Percentiles rank a stretch among this genome's conserved stretches.
Conservation (phyloP, 2,797 vertebrate species). For the Todus mexicanus region DNA sequence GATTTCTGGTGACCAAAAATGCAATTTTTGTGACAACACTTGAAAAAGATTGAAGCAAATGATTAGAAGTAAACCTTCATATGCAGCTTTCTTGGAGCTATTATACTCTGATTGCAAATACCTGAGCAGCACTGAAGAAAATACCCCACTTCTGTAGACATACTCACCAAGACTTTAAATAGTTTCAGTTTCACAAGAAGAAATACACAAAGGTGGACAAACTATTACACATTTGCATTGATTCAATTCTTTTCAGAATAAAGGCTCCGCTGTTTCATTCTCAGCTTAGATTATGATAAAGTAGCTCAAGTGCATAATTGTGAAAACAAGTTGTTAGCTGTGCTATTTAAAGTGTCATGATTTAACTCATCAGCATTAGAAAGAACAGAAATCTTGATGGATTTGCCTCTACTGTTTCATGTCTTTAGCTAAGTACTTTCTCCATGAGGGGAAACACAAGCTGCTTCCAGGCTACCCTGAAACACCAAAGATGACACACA, state of each 20-base stretch:
- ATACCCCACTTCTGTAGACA: not conserved
- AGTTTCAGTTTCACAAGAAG: not conserved
- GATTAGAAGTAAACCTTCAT: not conserved
- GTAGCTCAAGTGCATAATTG: not conserved
- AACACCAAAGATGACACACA: not conserved
- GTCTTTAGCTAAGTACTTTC: not conserved
- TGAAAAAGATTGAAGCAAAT: too few species aligned
- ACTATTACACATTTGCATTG: not conserved
- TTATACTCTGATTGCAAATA: not conserved
- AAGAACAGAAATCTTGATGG: not conserved
- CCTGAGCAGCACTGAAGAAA: not conserved
- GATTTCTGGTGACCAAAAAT: not conserved
- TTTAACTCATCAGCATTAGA: not conserved
- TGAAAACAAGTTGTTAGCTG: not conserved
- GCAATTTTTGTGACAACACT: not conserved
- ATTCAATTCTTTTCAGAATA: not conserved
- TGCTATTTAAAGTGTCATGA: not conserved
- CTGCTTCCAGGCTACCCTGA: not conserved
- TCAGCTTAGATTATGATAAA: not conserved
- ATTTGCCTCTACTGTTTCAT: not conserved
- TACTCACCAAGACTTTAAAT: not conserved
- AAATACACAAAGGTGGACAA: not conserved
- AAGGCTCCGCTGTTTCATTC: not conserved
- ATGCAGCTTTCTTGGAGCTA: not conserved
- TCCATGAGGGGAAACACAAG: not conserved